Percentiles rank a stretch among this genome's conserved stretches.
These are phyloP conservation scores for Cathartes aura DNA, from an alignment of 2,113 vertebrate species.

Conservation along the genomic window DNA sequence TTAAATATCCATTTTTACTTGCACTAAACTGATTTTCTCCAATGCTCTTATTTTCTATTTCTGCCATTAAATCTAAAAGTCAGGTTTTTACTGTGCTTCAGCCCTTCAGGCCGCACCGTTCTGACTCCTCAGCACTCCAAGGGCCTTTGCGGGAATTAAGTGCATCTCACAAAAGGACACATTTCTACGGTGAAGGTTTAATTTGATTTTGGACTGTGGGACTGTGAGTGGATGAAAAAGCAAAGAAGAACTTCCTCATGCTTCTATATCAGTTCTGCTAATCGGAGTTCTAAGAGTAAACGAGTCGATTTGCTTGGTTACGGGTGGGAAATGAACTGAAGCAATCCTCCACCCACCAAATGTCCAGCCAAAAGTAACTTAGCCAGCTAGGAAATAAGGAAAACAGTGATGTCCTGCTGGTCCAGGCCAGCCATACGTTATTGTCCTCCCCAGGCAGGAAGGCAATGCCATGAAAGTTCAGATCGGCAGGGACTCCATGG, in stretches of 20 bases:
- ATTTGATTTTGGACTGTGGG: constrained; percentile 14
- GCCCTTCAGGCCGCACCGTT: not conserved
- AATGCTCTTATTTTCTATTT: constrained; percentile 20
- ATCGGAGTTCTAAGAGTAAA: not conserved
- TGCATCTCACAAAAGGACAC: constrained; percentile 16
- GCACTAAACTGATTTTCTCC: constrained; percentile 45
- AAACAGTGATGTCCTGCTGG: not conserved
- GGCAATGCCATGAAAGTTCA: not conserved
- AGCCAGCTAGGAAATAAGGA: not conserved
- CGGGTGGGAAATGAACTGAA: not conserved
- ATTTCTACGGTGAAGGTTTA: constrained; percentile 27
- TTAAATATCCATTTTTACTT: not conserved
- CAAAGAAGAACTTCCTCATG: constrained; percentile 10
- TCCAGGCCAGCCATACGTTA: not conserved
- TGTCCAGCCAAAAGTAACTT: not conserved
- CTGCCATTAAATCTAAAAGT: constrained; percentile 23
- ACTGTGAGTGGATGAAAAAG: not conserved
- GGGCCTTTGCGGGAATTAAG: constrained; percentile 6
- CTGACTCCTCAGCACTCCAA: constrained; percentile 48
- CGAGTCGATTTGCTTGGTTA: not conserved
- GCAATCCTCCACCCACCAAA: not conserved
- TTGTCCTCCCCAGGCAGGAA: not conserved
- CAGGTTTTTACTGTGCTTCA: not conserved
- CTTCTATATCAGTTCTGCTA: not conserved
- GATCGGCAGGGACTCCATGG: not conserved